Base-by-base conservation (phyloP, 2,888 invertebrate species). In the Megastigmus dorsalis region DNA sequence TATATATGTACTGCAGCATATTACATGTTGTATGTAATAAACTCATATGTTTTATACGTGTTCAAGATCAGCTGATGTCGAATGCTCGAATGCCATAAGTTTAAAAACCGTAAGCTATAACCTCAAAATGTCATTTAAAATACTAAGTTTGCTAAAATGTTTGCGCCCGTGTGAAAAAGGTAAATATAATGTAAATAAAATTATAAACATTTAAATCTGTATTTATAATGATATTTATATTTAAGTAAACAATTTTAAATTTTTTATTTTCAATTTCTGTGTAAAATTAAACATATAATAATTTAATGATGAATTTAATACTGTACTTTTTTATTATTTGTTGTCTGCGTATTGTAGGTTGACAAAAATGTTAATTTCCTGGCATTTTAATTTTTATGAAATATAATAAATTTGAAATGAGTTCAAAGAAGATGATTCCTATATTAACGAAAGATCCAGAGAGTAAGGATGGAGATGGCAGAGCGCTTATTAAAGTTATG, bases 401-500 rank as follows among this genome's bases (percentile, higher is more conserved):
- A 48, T 15, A 23, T 28, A 30, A 18, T 28, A 28, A 50, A 52
- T 30, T 68, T 54, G 38, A 28, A 63, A 85, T 84, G 84, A 83
- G 78, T 75, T 78, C 80, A 15, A 80, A 82, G 78, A 85, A 83
- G 77, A 82, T 84, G 76, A 77, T 82, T 48, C 76, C 84, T 3
- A 69, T 79, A 18, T 75, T 79, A 23, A 69, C 80, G 3, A 87
- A 87, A 78, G 87, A 87, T 73, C 63, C 81, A 1, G 86, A 85
- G 15, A 59, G 41, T 0, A 87, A 85, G 52, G 87, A 87, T 9
- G 79, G 67, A 43, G 86, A 88, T 28, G 80, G 78, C 3, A 80
- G 83, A 72, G 77, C 81, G n/a, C 72, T 82, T 6, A 82, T 86
- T 28, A 88, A 86, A 79, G 82, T 85, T 10, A 83, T 81, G 33